Base-by-base conservation (phyloP, 2,797 vertebrate species). In the Peromyscus nudipes region DNA sequence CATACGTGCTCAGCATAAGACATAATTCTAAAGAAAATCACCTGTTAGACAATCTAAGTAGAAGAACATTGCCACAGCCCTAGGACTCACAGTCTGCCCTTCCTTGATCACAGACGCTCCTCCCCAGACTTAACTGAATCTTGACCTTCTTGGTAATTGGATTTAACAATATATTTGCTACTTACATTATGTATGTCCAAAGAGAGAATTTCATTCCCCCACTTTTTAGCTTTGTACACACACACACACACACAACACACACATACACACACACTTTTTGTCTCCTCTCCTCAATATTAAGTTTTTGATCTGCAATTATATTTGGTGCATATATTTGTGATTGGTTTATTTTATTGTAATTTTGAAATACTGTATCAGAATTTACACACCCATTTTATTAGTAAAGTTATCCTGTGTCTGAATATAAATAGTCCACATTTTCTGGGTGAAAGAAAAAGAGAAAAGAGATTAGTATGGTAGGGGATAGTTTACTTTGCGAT, bases 401-500 rank as follows among this genome's bases (percentile, higher is more conserved):
- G 34, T 49, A 69, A 43, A 81, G 17, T 89, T 91, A 31, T 64
- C 43, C 31, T 75, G 2, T 4, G 64, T 94, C 64, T 60, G 55
- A 43, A 40, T 88, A 55, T 62, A 31, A 82, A 91, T 34, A 76
- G 83, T 29, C 43, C 55, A 88, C n/a, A 69, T 91, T 55, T 95
- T 9, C 76, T 81, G 71, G 27, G 3, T 76, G 6, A 34, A 80
- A 16, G 31, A 40, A 40, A 6, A 46, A 77, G 27, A 60, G 23
- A 73, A 64, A 40, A 75, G 67, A 83, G 80, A 75, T 89, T 62
- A 64, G 46, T 12, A 19, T 2, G 2, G 46, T 27, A 62, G 34
- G 10, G 84, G 34, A 29, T 64, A 75, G 31, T 31, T 82, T 62
- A 23, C 13, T 62, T 31, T 49, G 17, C 11, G 14, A 14, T 52